Percentiles rank a stretch among this genome's conserved stretches.
These are phyloP conservation scores for Remorina albescens DNA, from an alignment of 2,797 vertebrate species.

Conservation along the genomic window DNA sequence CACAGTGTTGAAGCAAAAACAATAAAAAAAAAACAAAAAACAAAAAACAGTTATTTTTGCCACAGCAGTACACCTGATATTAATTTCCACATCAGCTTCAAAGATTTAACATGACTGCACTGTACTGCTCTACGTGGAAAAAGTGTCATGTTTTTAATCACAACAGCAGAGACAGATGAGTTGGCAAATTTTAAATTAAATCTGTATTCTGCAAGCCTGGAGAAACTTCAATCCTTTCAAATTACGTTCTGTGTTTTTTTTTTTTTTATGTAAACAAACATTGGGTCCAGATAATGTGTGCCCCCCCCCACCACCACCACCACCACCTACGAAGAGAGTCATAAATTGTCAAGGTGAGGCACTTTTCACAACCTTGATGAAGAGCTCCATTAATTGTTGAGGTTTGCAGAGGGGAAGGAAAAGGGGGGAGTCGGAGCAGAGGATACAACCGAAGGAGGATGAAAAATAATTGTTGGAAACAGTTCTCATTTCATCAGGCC, in stretches of 20 bases:
- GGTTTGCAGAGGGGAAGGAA: constrained; percentile 35
- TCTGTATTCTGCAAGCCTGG: constrained; percentile 55
- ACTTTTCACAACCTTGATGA: constrained; percentile 61
- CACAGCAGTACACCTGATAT: constrained; percentile 37
- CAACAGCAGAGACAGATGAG: constrained; percentile 59
- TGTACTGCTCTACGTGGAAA: constrained; percentile 51
- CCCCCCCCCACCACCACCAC: background rate
- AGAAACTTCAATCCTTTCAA: constrained; percentile 55
- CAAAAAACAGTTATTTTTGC: constrained; percentile 10
- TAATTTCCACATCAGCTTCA: constrained; percentile 38
- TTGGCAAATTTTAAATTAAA: constrained; percentile 67
- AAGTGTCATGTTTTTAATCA: constrained; percentile 65
- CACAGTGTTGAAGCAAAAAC: background rate
- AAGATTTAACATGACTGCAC: constrained; percentile 33
- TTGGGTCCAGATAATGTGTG: constrained; percentile 59
- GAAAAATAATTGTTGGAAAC: constrained; percentile 66
- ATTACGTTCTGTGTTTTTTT: constrained; percentile 56
- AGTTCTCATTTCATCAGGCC: constrained; percentile 72
- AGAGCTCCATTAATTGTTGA: constrained; percentile 70
- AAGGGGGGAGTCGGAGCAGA: constrained; percentile 21
- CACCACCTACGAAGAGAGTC: too few species aligned
- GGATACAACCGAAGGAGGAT: constrained; percentile 57
- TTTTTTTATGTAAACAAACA: constrained; percentile 67
- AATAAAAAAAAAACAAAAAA: background rate
- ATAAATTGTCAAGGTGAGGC: constrained; percentile 74